A percentile compares a stretch with the other conserved stretches of the same genome.
Conservation (phyloP, 2,113 vertebrate species). For the Scophthalmus maximus region DNA sequence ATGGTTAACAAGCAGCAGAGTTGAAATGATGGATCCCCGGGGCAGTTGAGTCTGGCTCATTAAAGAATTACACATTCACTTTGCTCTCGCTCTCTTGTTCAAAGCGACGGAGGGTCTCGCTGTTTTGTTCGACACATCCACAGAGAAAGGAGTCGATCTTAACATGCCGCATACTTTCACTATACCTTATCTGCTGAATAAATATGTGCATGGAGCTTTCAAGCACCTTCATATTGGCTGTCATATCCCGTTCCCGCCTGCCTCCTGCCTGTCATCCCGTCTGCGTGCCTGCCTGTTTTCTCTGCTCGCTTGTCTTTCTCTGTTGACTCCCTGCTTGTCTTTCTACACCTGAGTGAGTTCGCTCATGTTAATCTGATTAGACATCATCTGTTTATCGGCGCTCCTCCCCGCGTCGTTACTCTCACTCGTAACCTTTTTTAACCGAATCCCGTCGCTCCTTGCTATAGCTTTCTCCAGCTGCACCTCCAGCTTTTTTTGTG, state of each 20-base stretch:
- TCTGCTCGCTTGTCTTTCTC: not conserved
- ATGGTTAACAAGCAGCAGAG: conserved; percentile 59
- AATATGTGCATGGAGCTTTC: not conserved
- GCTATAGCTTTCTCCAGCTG: conserved; percentile 27
- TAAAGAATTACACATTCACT: conserved; percentile 69
- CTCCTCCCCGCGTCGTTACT: conserved; percentile 17
- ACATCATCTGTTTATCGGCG: conserved; percentile 45
- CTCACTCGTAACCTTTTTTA: conserved; percentile 45
- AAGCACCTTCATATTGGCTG: not conserved
- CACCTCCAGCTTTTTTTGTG: conserved; percentile 1
- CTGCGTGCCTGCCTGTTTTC: not conserved
- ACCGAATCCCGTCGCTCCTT: conserved; percentile 17
- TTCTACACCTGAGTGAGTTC: conserved; percentile 32
- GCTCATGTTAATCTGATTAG: conserved; percentile 34
- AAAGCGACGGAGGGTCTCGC: not conserved
- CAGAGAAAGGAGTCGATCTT: conserved; percentile 17
- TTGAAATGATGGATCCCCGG: conserved; percentile 51
- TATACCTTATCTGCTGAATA: conserved; percentile 14
- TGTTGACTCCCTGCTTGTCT: not conserved
- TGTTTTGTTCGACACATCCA: conserved; percentile 19
- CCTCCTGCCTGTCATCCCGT: conserved; percentile 2
- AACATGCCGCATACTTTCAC: not conserved
- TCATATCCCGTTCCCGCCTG: not conserved
- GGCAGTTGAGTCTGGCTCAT: conserved; percentile 60
- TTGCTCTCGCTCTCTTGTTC: conserved; percentile 49